Conservation (phyloP, 2,888 invertebrate species). For the Anarsia innoxiella region DNA sequence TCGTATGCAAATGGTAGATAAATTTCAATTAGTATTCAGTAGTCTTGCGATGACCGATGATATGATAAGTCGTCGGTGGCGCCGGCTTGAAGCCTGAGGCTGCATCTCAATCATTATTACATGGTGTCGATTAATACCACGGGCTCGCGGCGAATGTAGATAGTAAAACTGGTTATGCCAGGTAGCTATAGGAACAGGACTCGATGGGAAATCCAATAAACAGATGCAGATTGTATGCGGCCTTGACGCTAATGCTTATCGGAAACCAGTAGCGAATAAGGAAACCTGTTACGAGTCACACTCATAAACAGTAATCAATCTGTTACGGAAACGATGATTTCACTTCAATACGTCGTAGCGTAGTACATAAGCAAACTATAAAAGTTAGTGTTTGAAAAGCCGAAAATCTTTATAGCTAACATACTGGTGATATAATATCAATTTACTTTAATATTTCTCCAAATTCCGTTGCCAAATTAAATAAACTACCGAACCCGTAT, state of each 20-base stretch:
- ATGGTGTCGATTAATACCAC: conserved; percentile 16
- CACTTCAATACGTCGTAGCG: too few relatives aligned
- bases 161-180: background rate
- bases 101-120: conserved; percentile 40
- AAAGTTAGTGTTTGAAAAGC: too few relatives aligned
- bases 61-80: conserved; percentile 43
- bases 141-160: background rate
- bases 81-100: conserved; percentile 33
- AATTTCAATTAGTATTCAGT: conserved; percentile 46
- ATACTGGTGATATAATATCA: too few relatives aligned
- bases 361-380: too few relatives aligned
- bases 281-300: background rate
- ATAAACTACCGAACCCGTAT: too few relatives aligned
- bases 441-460: too few relatives aligned
- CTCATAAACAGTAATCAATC: too few relatives aligned
- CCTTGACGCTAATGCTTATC: conserved; percentile 2
- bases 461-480: too few relatives aligned
- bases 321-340: too few relatives aligned
- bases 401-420: too few relatives aligned
- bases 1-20: conserved; percentile 22
- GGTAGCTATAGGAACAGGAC: background rate
- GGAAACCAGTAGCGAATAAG: background rate
- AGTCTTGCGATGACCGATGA: conserved; percentile 38
- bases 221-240: conserved; percentile 1
- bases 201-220: conserved; percentile 6